Evolutionary conservation across 2,888 invertebrate species (phyloP), one percentile per base, ranked within the genome.

Genomic region (Crepidodera aurea): DNA sequence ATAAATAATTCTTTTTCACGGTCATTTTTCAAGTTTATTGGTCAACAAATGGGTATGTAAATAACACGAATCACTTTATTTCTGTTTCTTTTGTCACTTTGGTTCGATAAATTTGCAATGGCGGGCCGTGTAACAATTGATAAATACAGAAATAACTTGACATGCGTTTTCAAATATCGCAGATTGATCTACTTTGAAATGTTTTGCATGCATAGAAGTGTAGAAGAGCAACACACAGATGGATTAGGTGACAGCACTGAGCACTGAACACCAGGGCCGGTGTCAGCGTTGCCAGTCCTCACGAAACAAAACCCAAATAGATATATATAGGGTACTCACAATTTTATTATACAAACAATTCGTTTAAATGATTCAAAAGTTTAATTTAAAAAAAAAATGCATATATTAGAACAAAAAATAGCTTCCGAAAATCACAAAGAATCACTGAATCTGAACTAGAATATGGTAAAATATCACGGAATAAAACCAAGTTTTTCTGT

Each of bases 1-100:
- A 79, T 80, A 79, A 80, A 80, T 82, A 79, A 79, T 79, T 78
- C 79, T 79, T 79, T 80, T 81, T 81, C 81, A 81, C 79, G 79
- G 79, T 80, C 80, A 79, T 79, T 79, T 80, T 77, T 71, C 75
- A 69, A 70, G 75, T 76, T 77, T 78, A 77, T 78, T 77, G 75
- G 74, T 78, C 77, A 77, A 78, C 76, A 77, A 77, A 78, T 73
- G 76, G 72, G 75, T 73, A 71, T 69, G 70, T 75, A 73, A 75
- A 75, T 73, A 72, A 67, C 70, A 71, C 73, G 55, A 67, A 65
- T 70, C 71, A 69, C 71, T 70, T 44, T 57, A 61, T 59, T 62
- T 42, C 51, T 58, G 39, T 66, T 66, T 66, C 58, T 63, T 64
- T 53, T 58, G 59, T 62, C 66, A 67, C 67, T 64, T 48, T 58